Base-by-base conservation (phyloP, 2,797 vertebrate genomes). In the Microctenopoma stevenorrisi region DNA sequence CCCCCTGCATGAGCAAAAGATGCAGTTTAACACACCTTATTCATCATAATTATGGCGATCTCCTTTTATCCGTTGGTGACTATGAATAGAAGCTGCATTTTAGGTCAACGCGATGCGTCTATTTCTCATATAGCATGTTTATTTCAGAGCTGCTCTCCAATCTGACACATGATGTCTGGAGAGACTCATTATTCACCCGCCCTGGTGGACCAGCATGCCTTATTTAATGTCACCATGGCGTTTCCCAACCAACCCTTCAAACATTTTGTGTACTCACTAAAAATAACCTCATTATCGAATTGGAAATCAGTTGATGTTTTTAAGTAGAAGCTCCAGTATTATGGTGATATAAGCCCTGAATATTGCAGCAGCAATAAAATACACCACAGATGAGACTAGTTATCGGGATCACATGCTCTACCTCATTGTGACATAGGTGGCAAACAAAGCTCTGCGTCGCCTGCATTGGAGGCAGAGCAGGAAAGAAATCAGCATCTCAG, bases 211-310 rank as follows among this genome's bases (percentile, higher is more conserved):
- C 42, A n/a, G 43, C 18, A 38, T 53, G 50, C 14, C 33, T 42
- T 18, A 5, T 59, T 63, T 74, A 49, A 64, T 37, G 48, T 57
- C 58, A 16, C 16, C 43, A 38, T 33, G 59, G 8, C 59, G 26
- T 46, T 56, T 26, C 38, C 30, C 7, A n/a, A 26, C 28, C 63
- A 52, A 57, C 40, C 38, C 26, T 26, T 7, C 16, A 11, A 13
- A 25, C 43, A 65, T 69, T 61, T 78, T 26, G 54, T 47, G 64
- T 59, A 30, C 40, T 46, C 28, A 28, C 68, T 55, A 74, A 67
- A 64, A 75, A 73, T 40, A 77, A 71, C 52, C 69, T 66, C 8
- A 72, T 67, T 26, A 51, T 71, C 72, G 57, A 84, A 72, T 64
- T 66, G 56, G 55, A 80, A 85, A 74, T 26, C 57, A 68, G 61